Evolutionary conservation across 2,797 vertebrate genomes (phyloP), one percentile per base, ranked within the genome.

Genomic region (Miichthys miiuy): DNA sequence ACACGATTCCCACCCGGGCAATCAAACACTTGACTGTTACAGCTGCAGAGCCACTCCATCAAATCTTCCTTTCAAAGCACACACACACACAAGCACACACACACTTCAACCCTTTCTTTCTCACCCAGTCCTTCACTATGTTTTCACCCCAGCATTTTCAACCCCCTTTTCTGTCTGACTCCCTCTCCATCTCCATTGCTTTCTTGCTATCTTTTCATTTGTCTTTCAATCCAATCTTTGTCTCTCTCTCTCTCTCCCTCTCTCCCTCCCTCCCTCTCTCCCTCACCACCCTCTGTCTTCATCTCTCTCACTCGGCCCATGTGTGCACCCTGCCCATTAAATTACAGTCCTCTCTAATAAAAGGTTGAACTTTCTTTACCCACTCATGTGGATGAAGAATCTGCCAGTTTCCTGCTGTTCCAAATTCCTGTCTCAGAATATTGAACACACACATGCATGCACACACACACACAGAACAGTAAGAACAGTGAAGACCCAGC

Each of bases 281-380:
- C 20, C 75, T 68, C 27, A 1, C 70, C 80, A 71, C 81, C 85
- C 85, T 85, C 73, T 74, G 74, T 90, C 88, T 85, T 55, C 77
- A 62, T 90, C 86, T 80, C 82, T 81, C 41, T 20, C 82, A 91
- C 84, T 80, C 60, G 41, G 88, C 70, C 90, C 88, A 91, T 93
- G 87, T 93, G 88, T 86, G 89, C 90, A 94, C 93, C 94, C 95
- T 94, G 94, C 96, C 96, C 95, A 94, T 95, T 96, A 97, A 96
- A 97, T 96, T 95, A 96, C 94, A 96, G 95, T 92, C 94, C 91
- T 94, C 93, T 92, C 94, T 95, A 96, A 96, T 95, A 96, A 96
- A 95, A 95, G 96, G 95, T 95, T 97, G 94, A 96, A 95, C 95
- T 95, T 96, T 95, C 95, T 92, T 94, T 94, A 93, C 88, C 95